Base-by-base conservation (phyloP, 2,888 invertebrate species). In the Drosophila ezoana region DNA sequence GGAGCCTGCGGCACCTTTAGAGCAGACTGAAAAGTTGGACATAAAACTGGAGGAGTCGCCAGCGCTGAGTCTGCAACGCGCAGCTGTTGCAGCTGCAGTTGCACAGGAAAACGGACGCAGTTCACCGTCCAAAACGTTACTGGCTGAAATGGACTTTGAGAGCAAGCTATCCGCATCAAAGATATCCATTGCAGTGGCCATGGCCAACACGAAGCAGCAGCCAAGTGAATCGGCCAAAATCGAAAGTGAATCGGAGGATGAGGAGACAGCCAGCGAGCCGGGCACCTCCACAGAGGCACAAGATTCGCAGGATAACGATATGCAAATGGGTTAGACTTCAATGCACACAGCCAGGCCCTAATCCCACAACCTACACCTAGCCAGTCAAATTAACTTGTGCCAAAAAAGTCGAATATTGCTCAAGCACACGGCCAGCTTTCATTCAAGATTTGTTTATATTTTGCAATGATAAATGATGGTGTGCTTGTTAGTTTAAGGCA, bases 151-250 rank as follows among this genome's bases (percentile, higher is more conserved):
- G 81, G 92, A 92, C 72, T 91, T 91, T 60, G 92, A 92, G 65
- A 89, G 91, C 59, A 91, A 91, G 78, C 76, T 92, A 58, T 89
- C 90, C 9, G 91, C 91, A 40, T 91, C 92, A 33, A 92, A 91
- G 80, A 92, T 92, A 63, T 87, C 92, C 48, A 89, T 88, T 66
- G 90, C 85, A 14, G 62, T 90, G 72, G 76, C 89, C 35, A 75
- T 83, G 74, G 77, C 83, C 63, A 89, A 82, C n/a, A 81, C 58
- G 20, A 61, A 79, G 59, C 49, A 71, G 53, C 54, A 58, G 35
- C 33, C n/a, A 14, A 38, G 37, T 4, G 3, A n/a, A 16, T 13
- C 70, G 28, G 44, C 35, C 23, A 65, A 76, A 51, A 52, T 32
- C n/a, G 82, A 66, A 20, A 76, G 79, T 35, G 86, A 80, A 16